Conservation (phyloP, 2,797 vertebrate species). For the Chiloscyllium punctatum region DNA sequence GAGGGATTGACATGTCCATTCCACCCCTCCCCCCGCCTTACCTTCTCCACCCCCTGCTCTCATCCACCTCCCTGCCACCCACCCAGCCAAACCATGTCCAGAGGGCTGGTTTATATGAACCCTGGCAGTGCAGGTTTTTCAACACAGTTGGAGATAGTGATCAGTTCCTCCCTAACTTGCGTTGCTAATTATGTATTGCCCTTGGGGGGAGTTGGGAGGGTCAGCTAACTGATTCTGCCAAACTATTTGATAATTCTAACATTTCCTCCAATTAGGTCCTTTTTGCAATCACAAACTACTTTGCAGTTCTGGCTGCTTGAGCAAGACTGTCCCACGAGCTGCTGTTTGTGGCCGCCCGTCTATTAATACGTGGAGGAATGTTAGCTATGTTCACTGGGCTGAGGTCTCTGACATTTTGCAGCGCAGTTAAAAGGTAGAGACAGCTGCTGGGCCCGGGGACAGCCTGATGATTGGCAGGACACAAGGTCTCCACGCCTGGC, state of each 20-base stretch:
- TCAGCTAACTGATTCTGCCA: background rate
- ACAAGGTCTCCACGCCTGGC: background rate
- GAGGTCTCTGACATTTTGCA: background rate
- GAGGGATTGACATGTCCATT: background rate
- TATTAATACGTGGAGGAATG: conserved; percentile 16
- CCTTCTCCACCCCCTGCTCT: too few species aligned
- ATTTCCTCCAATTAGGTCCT: conserved; percentile 13
- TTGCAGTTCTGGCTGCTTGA: background rate
- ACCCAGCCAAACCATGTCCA: background rate
- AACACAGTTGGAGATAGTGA: background rate
- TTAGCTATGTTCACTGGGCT: background rate
- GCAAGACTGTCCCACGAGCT: background rate
- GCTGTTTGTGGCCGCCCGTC: background rate
- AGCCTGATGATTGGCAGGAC: background rate
- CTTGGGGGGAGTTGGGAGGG: background rate
- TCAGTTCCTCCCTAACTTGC: background rate
- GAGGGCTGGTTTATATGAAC: background rate
- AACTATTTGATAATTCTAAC: background rate
- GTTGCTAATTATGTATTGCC: background rate
- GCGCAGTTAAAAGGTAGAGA: background rate
- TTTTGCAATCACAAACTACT: background rate
- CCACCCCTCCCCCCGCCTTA: background rate
- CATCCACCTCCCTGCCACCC: too few species aligned
- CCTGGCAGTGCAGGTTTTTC: background rate
- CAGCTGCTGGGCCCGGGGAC: background rate